phyloP scores from a whole-genome alignment of 2,113 vertebrate genomes.

The Bambusicola thoracicus region DNA sequence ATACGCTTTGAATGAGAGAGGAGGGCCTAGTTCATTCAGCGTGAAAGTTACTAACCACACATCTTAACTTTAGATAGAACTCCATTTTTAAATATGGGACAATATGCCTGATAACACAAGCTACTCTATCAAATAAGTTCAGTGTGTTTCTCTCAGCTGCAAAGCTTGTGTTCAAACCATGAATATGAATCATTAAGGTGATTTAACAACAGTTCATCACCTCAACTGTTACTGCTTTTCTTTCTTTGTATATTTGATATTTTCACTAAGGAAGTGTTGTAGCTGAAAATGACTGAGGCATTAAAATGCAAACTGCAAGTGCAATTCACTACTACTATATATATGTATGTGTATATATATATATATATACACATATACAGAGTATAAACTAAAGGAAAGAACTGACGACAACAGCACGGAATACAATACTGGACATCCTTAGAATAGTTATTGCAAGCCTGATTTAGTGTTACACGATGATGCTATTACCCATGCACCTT shows the following conservation, averaged over 20 bases:
- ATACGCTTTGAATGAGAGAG: not conserved
- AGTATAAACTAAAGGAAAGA: slow-evolving; percentile 32
- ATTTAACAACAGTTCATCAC: not conserved
- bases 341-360: slow-evolving; percentile 17
- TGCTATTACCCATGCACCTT: slow-evolving; percentile 22
- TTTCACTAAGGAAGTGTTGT: slow-evolving; percentile 2
- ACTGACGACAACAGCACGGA: slow-evolving; percentile 27
- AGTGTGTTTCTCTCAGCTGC: slow-evolving; percentile 10
- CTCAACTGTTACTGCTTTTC: not conserved
- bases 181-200: not conserved
- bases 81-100: not conserved
- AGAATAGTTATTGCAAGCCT: slow-evolving; percentile 17
- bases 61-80: not conserved
- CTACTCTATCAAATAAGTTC: not conserved
- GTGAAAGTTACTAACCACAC: not conserved
- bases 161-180: not conserved
- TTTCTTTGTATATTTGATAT: not conserved
- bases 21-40: not conserved
- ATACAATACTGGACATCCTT: slow-evolving; percentile 23
- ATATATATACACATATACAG: not conserved
- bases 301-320: slow-evolving; percentile 60
- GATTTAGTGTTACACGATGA: slow-evolving; percentile 21
- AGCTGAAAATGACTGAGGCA: slow-evolving; percentile 21
- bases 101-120: slow-evolving; percentile 1
- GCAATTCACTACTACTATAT: slow-evolving; percentile 41